Evolutionary conservation across 1,140 invertebrate genomes (phyloP).

Genomic region (Scaptodrosophila lebanonensis): DNA sequence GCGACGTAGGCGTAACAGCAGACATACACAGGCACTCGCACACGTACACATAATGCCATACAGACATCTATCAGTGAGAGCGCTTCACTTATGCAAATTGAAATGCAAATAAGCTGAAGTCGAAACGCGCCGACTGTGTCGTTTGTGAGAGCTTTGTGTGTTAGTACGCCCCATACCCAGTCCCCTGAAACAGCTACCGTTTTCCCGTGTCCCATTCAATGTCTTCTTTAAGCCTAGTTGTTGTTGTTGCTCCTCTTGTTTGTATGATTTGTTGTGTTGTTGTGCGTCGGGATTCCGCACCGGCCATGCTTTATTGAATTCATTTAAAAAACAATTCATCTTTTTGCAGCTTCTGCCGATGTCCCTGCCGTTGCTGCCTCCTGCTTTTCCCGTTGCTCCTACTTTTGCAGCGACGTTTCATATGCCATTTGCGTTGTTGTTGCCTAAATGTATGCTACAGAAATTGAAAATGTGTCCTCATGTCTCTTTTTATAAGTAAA

Average conservation of each 20-base stretch:
- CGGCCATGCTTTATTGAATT: constrained; percentile 51
- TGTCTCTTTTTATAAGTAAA: no score
- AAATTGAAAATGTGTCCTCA: no score
- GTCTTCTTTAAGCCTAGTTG: constrained; percentile 26
- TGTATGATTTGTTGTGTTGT: neutral
- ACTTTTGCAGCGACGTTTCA: constrained; percentile 43
- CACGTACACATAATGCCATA: no score
- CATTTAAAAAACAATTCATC: constrained; percentile 64
- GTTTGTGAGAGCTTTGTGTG: neutral
- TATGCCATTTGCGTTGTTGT: constrained; percentile 48
- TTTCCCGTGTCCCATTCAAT: constrained; percentile 10
- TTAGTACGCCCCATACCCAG: constrained; percentile 19
- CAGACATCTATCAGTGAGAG: constrained; percentile 29
- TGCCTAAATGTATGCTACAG: neutral
- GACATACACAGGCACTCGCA: no score
- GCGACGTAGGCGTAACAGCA: no score
- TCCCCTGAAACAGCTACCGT: no score
- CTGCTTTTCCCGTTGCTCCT: constrained; percentile 1
- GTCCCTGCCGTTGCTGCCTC: neutral
- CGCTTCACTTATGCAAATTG: constrained; percentile 58
- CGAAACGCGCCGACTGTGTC: constrained; percentile 25
- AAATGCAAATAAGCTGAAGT: constrained; percentile 51
- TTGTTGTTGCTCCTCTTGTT: constrained; percentile 19
- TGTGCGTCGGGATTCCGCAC: neutral
- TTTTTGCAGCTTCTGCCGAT: constrained; percentile 15